Evolutionary conservation across 92 coral and sea anemone genomes (phyloP).

Genomic region (Parazoanthus atlanticus): DNA sequence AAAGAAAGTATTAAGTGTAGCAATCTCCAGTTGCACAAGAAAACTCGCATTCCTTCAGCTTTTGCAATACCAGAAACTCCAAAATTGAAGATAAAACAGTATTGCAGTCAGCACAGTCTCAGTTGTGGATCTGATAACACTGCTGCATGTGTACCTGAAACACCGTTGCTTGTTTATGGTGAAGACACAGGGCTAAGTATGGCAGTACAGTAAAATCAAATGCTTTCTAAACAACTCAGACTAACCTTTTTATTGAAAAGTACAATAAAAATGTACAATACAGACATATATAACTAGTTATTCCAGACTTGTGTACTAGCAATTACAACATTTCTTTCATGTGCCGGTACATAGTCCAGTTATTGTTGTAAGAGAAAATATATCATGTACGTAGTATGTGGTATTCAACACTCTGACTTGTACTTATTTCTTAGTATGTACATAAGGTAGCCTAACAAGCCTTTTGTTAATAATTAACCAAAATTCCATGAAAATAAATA

Average conservation of each 20-base stretch:
- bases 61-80: conserved; percentile 34
- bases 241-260: neutral
- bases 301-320: neutral
- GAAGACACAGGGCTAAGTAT: neutral
- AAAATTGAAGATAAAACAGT: conserved; percentile 28
- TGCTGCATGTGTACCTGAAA: conserved; percentile 16
- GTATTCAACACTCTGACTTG: no score
- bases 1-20: neutral
- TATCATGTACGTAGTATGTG: neutral
- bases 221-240: no score
- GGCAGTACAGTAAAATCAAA: no score
- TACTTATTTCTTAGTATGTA: no score
- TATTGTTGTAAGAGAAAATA: neutral
- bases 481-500: no score
- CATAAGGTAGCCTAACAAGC: no score
- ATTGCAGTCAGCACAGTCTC: neutral
- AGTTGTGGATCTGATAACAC: neutral
- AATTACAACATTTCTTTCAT: no score
- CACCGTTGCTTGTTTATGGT: conserved; percentile 3
- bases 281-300: neutral
- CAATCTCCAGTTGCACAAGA: neutral
- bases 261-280: neutral
- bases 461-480: no score
- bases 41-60: neutral
- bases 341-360: no score